Evolutionary conservation across 2,113 vertebrate species (phyloP).

Genomic region (Anhinga anhinga): DNA sequence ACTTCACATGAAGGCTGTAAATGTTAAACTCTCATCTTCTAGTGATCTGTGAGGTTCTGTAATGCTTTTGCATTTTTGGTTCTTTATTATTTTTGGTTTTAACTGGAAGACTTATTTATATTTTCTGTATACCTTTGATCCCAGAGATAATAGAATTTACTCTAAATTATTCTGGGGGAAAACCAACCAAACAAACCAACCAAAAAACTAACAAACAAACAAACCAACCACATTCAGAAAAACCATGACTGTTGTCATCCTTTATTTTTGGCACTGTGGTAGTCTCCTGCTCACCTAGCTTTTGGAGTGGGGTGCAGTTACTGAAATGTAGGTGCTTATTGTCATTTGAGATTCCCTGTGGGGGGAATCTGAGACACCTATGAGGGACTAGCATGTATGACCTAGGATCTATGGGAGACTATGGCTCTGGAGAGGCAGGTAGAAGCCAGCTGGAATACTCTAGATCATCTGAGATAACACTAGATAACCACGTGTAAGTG

Average conservation of each 20-base stretch:
- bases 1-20: background rate
- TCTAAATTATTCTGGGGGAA: background rate
- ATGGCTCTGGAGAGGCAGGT: background rate
- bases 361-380: background rate
- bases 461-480: background rate
- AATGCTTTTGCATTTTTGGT: rapidly evolving
- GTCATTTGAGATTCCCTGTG: background rate
- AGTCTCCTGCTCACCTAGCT: background rate
- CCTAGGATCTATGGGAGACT: background rate
- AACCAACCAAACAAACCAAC: no score
- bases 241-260: rapidly evolving
- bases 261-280: background rate
- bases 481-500: background rate
- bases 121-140: background rate
- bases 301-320: background rate
- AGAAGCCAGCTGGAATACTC: background rate
- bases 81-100: background rate
- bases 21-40: background rate
- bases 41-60: no score
- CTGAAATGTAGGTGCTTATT: background rate
- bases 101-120: background rate
- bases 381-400: background rate
- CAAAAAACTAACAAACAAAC: no score
- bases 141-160: background rate
- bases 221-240: background rate